A percentile compares a stretch with the other conserved stretches of the same genome.
Conservation (phyloP, 2,113 vertebrate genomes). For the Boleophthalmus pectinirostris region DNA sequence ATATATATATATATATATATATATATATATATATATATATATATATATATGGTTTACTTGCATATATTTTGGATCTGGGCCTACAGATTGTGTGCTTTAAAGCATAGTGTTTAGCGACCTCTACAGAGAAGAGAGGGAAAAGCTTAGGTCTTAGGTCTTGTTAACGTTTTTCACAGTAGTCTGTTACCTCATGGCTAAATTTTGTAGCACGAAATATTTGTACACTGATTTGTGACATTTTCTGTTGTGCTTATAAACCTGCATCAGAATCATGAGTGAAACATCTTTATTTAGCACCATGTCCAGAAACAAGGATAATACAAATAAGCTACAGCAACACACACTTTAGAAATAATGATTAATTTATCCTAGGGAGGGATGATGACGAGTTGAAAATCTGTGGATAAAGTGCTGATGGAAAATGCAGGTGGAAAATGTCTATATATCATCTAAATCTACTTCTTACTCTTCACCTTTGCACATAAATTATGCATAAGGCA, state of each 20-base stretch:
- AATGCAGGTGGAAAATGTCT: constrained; percentile 4
- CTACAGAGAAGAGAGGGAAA: neutral
- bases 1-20: too few species aligned
- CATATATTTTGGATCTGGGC: too few species aligned
- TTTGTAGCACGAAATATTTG: neutral
- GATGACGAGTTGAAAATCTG: constrained; percentile 14
- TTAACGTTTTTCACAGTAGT: too few species aligned
- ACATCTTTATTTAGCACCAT: constrained; percentile 55
- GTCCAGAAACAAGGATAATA: neutral
- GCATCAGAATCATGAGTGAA: constrained; percentile 17
- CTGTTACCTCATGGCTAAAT: neutral
- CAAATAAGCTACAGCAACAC: constrained; percentile 11
- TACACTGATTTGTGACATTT: neutral
- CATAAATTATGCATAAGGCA: neutral
- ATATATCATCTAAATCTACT: neutral
- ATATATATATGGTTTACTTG: too few species aligned
- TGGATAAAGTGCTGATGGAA: constrained; percentile 54
- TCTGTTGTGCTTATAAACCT: neutral
- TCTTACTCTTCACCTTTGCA: neutral
- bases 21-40: too few species aligned
- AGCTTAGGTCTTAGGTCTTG: neutral
- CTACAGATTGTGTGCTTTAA: neutral
- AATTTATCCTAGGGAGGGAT: neutral
- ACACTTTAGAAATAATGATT: neutral
- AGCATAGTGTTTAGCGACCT: neutral